Conservation (phyloP, 2,888 invertebrate species). For the Clepsis dumicolana region DNA sequence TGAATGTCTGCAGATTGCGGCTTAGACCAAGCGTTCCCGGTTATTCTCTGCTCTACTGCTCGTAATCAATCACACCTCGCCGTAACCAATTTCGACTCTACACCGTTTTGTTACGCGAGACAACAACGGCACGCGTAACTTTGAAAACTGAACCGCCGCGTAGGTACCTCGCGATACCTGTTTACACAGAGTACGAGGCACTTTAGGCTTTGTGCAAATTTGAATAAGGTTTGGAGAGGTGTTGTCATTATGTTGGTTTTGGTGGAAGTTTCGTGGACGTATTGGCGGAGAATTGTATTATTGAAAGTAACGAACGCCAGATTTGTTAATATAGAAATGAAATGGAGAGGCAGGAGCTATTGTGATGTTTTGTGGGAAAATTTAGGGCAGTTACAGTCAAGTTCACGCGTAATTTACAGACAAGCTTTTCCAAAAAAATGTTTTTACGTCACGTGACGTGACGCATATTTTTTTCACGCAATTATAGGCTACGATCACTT, state of each 20-base stretch:
- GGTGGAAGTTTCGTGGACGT: constrained; percentile 25
- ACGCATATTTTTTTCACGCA: no score
- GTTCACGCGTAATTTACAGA: not conserved
- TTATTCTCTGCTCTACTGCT: constrained; percentile 58
- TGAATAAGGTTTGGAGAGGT: constrained; percentile 36
- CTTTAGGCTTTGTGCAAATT: constrained; percentile 49
- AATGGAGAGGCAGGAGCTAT: constrained; percentile 16
- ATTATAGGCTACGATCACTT: no score
- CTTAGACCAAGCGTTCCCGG: constrained; percentile 68
- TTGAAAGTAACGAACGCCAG: constrained; percentile 35
- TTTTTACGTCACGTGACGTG: no score
- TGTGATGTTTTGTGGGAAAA: not conserved
- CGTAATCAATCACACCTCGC: constrained; percentile 34
- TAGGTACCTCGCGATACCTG: constrained; percentile 48
- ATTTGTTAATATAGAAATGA: constrained; percentile 35
- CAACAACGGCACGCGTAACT: constrained; percentile 32
- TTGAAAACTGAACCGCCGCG: constrained; percentile 47
- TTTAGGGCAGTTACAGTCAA: not conserved
- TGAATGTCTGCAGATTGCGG: constrained; percentile 81
- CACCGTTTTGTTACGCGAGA: constrained; percentile 44
- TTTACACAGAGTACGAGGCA: constrained; percentile 47
- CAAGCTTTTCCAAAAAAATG: no score
- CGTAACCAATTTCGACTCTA: constrained; percentile 52
- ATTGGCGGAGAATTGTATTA: constrained; percentile 36
- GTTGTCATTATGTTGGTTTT: constrained; percentile 14